Evolutionary conservation across 2,888 invertebrate species (phyloP), one percentile per base, ranked within the genome.

Genomic region (Dromius quadrimaculatus): DNA sequence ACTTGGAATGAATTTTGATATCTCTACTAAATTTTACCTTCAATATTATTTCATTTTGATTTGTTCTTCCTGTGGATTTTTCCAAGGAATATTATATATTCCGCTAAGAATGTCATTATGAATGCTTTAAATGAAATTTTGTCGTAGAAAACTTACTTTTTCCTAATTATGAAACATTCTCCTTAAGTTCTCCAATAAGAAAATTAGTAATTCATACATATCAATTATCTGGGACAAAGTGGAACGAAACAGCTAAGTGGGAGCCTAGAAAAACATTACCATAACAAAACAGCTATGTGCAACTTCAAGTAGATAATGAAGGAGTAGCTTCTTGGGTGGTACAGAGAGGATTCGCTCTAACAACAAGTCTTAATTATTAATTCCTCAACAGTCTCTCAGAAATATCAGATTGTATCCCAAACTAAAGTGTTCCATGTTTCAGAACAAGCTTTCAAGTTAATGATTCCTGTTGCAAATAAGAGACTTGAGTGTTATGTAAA

Each of bases 301-400:
- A 28, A 54, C 28, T 8, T 54, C 50, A 28, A 15, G 17, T 54
- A 54, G 50, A 54, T 54, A 54, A 54, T 54, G 50, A 54, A 32
- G 17, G 23, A 54, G 50, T 28, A 54, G 50, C 28, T 54, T 54
- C 50, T 23, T 54, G 28, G 50, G 28, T 54, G 50, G 28, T 13
- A 23, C 13, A 15, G 15, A 15, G 15, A 54, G 50, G 50, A 54
- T 54, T 54, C 50, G 13, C 50, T 15, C 8, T 13, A 54, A 54
- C 50, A 50, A 50, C 50, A 54, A 54, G 50, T 54, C 50, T 54
- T 54, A 54, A 54, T 54, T 54, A 54, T 54, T 54, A 54, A 54
- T 54, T 23, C 28, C 32, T 13, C 28, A 54, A 54, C 28, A 54
- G 50, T 54, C 50, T 50, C 50, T 9, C 28, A 54, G 50, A 54